Conservation (phyloP, 2,113 vertebrate species). For the Sinocyclocheilus grahami region DNA sequence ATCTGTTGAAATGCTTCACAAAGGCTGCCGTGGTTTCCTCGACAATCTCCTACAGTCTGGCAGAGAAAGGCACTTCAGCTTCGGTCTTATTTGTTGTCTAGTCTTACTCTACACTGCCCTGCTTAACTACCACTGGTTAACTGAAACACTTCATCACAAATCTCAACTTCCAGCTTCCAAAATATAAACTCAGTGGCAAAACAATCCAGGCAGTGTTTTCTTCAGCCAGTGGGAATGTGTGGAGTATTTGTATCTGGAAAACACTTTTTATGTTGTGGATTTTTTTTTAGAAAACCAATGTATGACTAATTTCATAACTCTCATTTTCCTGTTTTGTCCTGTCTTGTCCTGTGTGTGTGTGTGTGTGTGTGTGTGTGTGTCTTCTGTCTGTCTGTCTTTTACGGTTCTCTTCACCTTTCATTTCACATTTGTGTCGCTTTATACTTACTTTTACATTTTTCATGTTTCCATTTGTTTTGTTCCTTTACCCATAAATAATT, state of each 20-base stretch:
- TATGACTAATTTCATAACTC: constrained; percentile 76
- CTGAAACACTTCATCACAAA: constrained; percentile 65
- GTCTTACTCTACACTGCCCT: constrained; percentile 45
- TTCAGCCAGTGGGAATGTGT: constrained; percentile 63
- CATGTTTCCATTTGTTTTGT: neutral
- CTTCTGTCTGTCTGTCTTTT: constrained; percentile 56
- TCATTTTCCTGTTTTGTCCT: constrained; percentile 81
- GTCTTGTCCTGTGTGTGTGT: constrained; percentile 66
- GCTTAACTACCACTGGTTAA: constrained; percentile 58
- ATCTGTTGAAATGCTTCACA: neutral
- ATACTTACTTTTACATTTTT: neutral
- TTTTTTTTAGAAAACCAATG: constrained; percentile 48
- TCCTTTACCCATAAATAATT: neutral
- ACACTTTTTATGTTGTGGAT: neutral
- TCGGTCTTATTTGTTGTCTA: constrained; percentile 14
- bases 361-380: constrained; percentile 62
- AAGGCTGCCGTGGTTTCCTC: constrained; percentile 6
- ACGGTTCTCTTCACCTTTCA: constrained; percentile 57
- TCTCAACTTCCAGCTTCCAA: neutral
- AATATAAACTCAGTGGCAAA: neutral
- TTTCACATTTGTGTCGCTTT: constrained; percentile 44
- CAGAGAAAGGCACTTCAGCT: constrained; percentile 31
- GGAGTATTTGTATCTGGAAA: constrained; percentile 41
- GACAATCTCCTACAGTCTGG: constrained; percentile 59
- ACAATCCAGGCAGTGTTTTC: constrained; percentile 66